Percentiles rank a stretch among this genome's conserved stretches.
These are phyloP conservation scores for Acromyrmex heyeri DNA, from an alignment of 1,140 invertebrate genomes.

Conservation along the genomic window DNA sequence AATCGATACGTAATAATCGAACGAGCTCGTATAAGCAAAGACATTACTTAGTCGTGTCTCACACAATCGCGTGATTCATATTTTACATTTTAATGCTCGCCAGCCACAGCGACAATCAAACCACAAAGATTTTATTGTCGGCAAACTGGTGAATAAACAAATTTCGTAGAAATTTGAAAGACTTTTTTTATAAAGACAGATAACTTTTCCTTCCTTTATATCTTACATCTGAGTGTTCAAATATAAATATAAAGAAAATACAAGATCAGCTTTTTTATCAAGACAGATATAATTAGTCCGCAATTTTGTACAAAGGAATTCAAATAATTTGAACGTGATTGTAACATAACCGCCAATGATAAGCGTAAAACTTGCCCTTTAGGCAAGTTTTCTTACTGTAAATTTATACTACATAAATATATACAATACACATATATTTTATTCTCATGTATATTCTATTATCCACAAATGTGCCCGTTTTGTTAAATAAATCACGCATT, in stretches of 20 bases:
- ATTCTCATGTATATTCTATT: constrained; percentile 50
- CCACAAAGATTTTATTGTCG: not conserved
- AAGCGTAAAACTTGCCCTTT: constrained; percentile 32
- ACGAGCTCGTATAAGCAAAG: not conserved
- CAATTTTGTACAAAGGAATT: constrained; percentile 43
- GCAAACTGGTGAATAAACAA: not conserved
- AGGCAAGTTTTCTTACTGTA: constrained; percentile 42
- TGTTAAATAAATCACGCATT: constrained; percentile 51
- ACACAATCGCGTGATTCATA: not conserved
- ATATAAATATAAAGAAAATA: not conserved
- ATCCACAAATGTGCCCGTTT: constrained; percentile 34
- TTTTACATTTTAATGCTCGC: constrained; percentile 38
- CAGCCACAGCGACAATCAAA: not conserved
- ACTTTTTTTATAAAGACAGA: not conserved
- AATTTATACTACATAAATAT: constrained; percentile 47
- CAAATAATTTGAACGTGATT: constrained; percentile 25
- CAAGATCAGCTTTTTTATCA: constrained; percentile 11
- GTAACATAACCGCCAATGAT: constrained; percentile 24
- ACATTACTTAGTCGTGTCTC: constrained; percentile 26
- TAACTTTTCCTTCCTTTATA: not conserved
- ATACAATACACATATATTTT: constrained; percentile 51
- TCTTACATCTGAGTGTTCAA: constrained; percentile 10
- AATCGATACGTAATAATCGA: not conserved
- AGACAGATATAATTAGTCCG: not conserved
- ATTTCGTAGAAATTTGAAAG: not conserved